These are phyloP conservation scores for Aphidius ervi DNA, from an alignment of 1,140 invertebrate species.

Conservation along the genomic window DNA sequence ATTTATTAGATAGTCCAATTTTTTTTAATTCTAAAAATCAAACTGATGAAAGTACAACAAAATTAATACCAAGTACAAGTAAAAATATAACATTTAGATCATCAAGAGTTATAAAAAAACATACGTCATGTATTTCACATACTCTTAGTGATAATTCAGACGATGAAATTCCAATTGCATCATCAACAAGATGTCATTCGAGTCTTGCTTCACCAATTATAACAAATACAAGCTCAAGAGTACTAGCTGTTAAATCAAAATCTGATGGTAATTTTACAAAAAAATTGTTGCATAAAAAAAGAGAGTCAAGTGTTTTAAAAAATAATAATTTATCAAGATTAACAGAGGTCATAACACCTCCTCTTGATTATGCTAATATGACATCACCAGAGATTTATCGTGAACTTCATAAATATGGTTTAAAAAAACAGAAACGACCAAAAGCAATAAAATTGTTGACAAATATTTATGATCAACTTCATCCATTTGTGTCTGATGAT, in stretches of 20 bases:
- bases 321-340: neutral
- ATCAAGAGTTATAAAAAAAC: neutral
- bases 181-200: neutral
- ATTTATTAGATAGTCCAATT: no score
- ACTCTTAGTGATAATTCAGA: constrained; percentile 2
- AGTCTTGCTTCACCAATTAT: constrained; percentile 1
- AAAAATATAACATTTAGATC: constrained; percentile 1
- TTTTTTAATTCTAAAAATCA: no score
- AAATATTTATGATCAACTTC: constrained; percentile 52
- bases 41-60: no score
- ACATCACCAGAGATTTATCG: constrained; percentile 36
- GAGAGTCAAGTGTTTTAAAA: neutral
- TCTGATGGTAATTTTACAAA: constrained; percentile 16
- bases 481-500: constrained; percentile 32
- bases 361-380: constrained; percentile 38
- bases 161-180: neutral
- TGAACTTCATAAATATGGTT: constrained; percentile 50
- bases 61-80: neutral
- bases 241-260: constrained; percentile 17
- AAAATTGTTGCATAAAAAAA: neutral
- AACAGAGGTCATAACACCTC: constrained; percentile 27
- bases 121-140: neutral
- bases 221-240: neutral
- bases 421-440: constrained; percentile 44
- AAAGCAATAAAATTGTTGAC: constrained; percentile 49